These are phyloP conservation scores for Toxotes jaculatrix DNA, from an alignment of 2,113 vertebrate genomes.

Conservation along the genomic window DNA sequence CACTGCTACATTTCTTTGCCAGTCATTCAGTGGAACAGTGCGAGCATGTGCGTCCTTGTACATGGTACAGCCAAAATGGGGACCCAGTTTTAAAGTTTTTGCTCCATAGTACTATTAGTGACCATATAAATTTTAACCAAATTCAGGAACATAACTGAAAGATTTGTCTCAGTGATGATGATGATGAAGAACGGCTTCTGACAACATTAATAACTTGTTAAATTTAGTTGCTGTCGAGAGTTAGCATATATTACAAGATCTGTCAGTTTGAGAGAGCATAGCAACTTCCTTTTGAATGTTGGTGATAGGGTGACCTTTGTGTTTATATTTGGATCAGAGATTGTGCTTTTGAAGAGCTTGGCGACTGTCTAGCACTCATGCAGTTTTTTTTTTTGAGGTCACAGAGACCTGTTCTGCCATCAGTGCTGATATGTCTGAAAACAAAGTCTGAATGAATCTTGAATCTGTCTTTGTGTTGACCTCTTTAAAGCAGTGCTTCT, in stretches of 20 bases:
- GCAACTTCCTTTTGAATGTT: conserved; percentile 13
- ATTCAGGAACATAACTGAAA: neutral
- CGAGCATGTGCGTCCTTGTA: neutral
- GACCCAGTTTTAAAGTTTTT: neutral
- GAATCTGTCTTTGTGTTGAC: conserved; percentile 15
- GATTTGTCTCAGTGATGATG: neutral
- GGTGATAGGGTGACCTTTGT: neutral
- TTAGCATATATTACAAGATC: neutral
- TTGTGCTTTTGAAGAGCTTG: conserved; percentile 19
- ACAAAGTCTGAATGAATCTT: conserved; percentile 31
- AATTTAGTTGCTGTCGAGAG: neutral
- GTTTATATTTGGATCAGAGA: conserved; percentile 46
- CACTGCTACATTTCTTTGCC: neutral
- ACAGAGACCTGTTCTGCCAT: conserved; percentile 36
- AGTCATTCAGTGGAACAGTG: neutral
- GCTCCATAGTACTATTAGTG: neutral
- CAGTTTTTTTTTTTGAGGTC: conserved; percentile 45
- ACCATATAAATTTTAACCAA: neutral
- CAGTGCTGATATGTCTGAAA: conserved; percentile 38
- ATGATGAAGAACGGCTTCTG: neutral
- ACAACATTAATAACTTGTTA: neutral
- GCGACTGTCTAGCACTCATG: conserved; percentile 13
- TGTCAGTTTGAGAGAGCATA: neutral
- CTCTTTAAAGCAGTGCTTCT: conserved; percentile 2
- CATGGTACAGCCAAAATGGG: neutral